Evolutionary conservation across 2,888 invertebrate genomes (phyloP).

Genomic region (Lamellibrachia satsuma): DNA sequence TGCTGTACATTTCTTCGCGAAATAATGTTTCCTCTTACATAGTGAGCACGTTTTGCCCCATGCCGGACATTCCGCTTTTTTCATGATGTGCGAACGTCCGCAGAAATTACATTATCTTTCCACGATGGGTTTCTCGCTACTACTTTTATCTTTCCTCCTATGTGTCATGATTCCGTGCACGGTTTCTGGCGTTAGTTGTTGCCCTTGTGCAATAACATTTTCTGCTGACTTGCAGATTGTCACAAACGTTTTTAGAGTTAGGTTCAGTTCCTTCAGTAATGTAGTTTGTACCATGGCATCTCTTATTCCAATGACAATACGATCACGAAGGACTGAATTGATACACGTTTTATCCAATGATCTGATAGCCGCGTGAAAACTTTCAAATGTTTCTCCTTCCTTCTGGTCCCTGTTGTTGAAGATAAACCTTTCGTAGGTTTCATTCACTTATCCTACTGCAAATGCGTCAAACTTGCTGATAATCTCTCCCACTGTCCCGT

Average conservation of each 20-base stretch:
- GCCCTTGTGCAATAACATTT: constrained; percentile 26
- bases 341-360: too few species aligned
- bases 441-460: too few species aligned
- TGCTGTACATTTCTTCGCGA: constrained; percentile 23
- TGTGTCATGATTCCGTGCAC: constrained; percentile 8
- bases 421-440: too few species aligned
- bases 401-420: too few species aligned
- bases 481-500: too few species aligned
- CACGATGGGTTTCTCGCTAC: neutral
- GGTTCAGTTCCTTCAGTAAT: constrained; percentile 28
- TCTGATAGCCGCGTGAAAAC: too few species aligned
- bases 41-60: constrained; percentile 28
- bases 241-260: constrained; percentile 24
- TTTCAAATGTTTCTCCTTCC: too few species aligned
- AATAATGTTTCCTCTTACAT: constrained; percentile 25
- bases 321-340: too few species aligned
- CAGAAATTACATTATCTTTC: neutral
- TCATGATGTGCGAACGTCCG: neutral
- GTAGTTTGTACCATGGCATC: neutral
- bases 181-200: constrained; percentile 18
- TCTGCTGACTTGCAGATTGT: constrained; percentile 28
- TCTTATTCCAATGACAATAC: too few species aligned
- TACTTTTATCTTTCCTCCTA: neutral
- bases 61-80: constrained; percentile 24
- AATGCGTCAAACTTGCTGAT: too few species aligned